A percentile compares a stretch with the other conserved stretches of the same genome.
Evolutionary conservation across 2,888 invertebrate species (phyloP).

Genomic region (Entomobrya proxima): DNA sequence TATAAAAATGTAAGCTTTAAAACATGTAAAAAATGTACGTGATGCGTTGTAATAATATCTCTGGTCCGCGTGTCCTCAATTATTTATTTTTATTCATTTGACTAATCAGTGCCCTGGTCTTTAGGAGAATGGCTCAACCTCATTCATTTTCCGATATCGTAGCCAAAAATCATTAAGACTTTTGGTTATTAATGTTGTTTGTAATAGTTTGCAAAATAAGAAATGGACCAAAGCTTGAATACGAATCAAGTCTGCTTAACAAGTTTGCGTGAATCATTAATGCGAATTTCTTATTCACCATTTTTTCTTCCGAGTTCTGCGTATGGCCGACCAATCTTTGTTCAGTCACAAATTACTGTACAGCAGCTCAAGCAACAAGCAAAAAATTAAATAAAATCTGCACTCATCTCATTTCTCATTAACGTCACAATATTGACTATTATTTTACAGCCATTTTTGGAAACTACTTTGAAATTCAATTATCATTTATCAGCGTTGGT

Average conservation of each 20-base stretch:
- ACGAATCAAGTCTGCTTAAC: too few species aligned
- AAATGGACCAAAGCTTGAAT: too few species aligned
- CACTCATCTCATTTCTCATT: constrained; percentile 6
- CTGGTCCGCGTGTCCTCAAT: neutral
- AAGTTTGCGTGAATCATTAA: too few species aligned
- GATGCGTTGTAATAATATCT: neutral
- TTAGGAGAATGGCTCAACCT: neutral
- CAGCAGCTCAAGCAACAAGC: neutral
- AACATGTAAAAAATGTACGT: neutral
- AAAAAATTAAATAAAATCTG: neutral
- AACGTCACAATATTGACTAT: neutral
- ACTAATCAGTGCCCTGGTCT: neutral
- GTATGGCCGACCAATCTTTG: too few species aligned
- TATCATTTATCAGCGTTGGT: too few species aligned
- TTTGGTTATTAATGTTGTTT: too few species aligned
- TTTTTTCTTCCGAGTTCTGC: too few species aligned
- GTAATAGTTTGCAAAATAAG: too few species aligned
- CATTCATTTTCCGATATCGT: too few species aligned
- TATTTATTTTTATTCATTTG: neutral
- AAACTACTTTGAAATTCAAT: constrained; percentile 6
- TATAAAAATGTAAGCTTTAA: neutral
- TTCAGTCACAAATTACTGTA: neutral
- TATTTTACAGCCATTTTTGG: neutral
- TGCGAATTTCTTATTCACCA: too few species aligned
- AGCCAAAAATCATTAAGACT: too few species aligned